A percentile compares a stretch with the other conserved stretches of the same genome.
These are phyloP conservation scores for Nomada flava DNA, from an alignment of 2,888 invertebrate genomes.

Conservation along the genomic window DNA sequence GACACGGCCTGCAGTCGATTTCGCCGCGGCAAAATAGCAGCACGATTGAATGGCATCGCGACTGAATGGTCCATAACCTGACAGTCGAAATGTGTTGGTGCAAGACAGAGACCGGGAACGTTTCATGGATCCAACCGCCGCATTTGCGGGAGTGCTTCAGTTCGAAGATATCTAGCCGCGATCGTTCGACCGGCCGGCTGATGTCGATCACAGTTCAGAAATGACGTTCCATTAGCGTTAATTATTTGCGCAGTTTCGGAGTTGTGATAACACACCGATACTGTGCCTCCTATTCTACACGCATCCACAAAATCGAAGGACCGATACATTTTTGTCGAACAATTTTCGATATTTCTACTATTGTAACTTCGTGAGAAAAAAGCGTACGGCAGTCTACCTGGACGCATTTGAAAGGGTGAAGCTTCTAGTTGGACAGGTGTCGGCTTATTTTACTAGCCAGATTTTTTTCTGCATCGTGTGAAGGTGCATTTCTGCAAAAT, in stretches of 20 bases:
- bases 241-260: slow-evolving; percentile 43
- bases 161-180: slow-evolving; percentile 24
- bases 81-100: slow-evolving; percentile 65
- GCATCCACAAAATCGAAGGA: not conserved
- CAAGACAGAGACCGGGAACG: slow-evolving; percentile 51
- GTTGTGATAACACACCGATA: not conserved
- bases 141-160: slow-evolving; percentile 45
- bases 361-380: too few relatives aligned
- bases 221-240: slow-evolving; percentile 54
- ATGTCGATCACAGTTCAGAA: slow-evolving; percentile 47
- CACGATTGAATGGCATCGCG: slow-evolving; percentile 63
- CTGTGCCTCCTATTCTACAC: not conserved
- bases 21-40: slow-evolving; percentile 52
- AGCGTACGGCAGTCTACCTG: too few relatives aligned
- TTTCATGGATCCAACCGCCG: slow-evolving; percentile 56
- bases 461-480: too few relatives aligned
- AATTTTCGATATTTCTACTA: too few relatives aligned
- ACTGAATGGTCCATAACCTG: slow-evolving; percentile 65
- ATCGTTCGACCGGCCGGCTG: slow-evolving; percentile 33
- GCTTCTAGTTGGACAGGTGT: too few relatives aligned
- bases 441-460: too few relatives aligned
- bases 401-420: too few relatives aligned
- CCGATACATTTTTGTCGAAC: not conserved
- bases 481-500: too few relatives aligned
- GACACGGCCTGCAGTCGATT: slow-evolving; percentile 32